Conservation (phyloP, 2,888 invertebrate species). For the Hypomecis punctinalis region DNA sequence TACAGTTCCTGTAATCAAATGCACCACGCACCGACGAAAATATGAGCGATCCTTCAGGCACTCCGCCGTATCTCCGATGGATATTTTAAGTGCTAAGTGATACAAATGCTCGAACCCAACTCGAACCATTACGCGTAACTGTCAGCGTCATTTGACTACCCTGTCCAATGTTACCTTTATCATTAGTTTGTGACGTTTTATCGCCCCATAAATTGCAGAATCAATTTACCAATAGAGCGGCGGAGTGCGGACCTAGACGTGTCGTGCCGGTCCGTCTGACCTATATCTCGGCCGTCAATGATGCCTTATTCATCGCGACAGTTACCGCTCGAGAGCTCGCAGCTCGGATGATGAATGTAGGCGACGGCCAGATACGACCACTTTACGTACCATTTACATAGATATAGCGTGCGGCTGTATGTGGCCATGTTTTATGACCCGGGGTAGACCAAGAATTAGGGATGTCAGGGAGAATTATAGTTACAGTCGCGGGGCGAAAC, state of each 20-base stretch:
- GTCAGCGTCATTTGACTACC: conserved; percentile 1
- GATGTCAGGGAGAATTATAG: conserved; percentile 23
- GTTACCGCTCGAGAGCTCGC: conserved; percentile 30
- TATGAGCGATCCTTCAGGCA: conserved; percentile 6
- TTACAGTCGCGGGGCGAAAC: conserved; percentile 15
- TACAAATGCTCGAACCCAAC: conserved; percentile 13
- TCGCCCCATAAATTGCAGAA: conserved; percentile 26
- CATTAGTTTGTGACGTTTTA: conserved; percentile 25
- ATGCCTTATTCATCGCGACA: conserved; percentile 49
- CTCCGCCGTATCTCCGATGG: conserved; percentile 4
- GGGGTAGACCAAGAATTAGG: conserved; percentile 28
- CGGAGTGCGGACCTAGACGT: conserved; percentile 7
- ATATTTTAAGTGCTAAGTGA: conserved; percentile 10
- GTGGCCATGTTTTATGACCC: conserved; percentile 25
- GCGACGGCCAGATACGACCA: conserved; percentile 23
- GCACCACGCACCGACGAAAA: conserved; percentile 14
- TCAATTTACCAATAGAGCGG: conserved; percentile 29
- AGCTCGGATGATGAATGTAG: conserved; percentile 32
- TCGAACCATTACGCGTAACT: conserved; percentile 5
- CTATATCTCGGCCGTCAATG: conserved; percentile 49
- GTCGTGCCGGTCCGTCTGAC: conserved; percentile 45
- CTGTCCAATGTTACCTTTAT: conserved; percentile 20
- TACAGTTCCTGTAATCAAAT: conserved; percentile 30
- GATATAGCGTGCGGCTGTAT: conserved; percentile 21
- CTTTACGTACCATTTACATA: conserved; percentile 30